Conservation (phyloP, 2,888 invertebrate genomes). For the Athalia circularis region DNA sequence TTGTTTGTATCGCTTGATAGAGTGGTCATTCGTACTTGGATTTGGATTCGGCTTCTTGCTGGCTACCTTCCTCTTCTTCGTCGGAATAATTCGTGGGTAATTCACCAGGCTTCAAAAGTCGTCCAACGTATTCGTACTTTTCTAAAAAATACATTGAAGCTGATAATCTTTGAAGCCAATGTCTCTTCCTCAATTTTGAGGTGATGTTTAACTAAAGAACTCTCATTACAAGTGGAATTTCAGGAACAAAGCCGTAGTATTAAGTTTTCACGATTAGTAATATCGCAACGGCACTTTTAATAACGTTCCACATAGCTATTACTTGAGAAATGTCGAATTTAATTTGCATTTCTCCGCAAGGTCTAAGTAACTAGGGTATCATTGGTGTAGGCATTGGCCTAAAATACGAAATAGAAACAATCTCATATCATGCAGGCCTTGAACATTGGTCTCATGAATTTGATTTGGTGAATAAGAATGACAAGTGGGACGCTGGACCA, state of each 20-base stretch:
- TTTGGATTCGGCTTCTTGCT: conserved; percentile 73
- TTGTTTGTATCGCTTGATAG: conserved; percentile 31
- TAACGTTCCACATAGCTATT: too few relatives aligned
- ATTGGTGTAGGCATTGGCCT: background rate
- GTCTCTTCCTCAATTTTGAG: background rate
- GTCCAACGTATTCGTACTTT: conserved; percentile 94
- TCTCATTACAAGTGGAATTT: too few relatives aligned
- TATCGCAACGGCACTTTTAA: too few relatives aligned
- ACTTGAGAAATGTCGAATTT: background rate
- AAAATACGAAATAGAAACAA: conserved; percentile 14
- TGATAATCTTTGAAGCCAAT: background rate
- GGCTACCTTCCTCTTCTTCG: conserved; percentile 82
- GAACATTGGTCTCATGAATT: conserved; percentile 55
- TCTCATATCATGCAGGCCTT: conserved; percentile 48
- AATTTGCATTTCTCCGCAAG: background rate
- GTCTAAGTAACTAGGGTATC: background rate
- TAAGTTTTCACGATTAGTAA: too few relatives aligned
- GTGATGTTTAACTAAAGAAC: too few relatives aligned
- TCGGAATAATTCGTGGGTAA: conserved; percentile 93
- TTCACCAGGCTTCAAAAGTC: conserved; percentile 93
- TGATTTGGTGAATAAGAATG: conserved; percentile 45
- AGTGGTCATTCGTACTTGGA: conserved; percentile 70
- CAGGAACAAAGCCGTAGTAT: too few relatives aligned
- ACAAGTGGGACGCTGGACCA: conserved; percentile 9
- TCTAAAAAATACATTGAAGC: conserved; percentile 77